These are phyloP conservation scores for Gymnoscelis rufifasciata DNA, from an alignment of 2,888 invertebrate genomes.

Conservation along the genomic window DNA sequence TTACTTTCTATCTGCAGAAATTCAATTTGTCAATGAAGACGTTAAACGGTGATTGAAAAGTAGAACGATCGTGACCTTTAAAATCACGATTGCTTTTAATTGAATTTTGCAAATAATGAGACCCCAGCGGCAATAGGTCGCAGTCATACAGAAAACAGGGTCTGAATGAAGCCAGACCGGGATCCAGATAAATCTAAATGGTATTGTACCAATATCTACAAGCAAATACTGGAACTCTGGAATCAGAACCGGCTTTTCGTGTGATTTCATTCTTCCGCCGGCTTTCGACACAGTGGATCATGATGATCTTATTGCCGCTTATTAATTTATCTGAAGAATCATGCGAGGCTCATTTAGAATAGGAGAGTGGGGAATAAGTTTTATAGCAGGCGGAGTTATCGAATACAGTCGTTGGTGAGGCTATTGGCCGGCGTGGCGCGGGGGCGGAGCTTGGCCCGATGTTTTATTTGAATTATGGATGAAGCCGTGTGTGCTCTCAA, in stretches of 20 bases:
- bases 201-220: not conserved
- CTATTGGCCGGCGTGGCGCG: slow-evolving; percentile 71
- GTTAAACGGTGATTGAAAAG: slow-evolving; percentile 47
- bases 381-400: slow-evolving; percentile 69
- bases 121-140: not conserved
- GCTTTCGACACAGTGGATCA: slow-evolving; percentile 48
- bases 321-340: slow-evolving; percentile 67
- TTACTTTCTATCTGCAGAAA: slow-evolving; percentile 45
- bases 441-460: slow-evolving; percentile 76
- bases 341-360: slow-evolving; percentile 66
- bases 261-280: slow-evolving; percentile 46
- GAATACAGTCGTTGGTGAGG: slow-evolving; percentile 53
- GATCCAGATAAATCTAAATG: not conserved
- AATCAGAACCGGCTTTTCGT: slow-evolving; percentile 6
- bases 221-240: not conserved
- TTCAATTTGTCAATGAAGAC: slow-evolving; percentile 59
- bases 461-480: slow-evolving; percentile 79
- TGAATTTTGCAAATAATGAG: slow-evolving; percentile 66
- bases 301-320: slow-evolving; percentile 61
- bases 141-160: slow-evolving; percentile 11
- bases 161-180: not conserved
- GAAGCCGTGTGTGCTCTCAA: slow-evolving; percentile 62
- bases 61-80: slow-evolving; percentile 45
- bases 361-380: slow-evolving; percentile 65
- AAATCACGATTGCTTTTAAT: slow-evolving; percentile 66